Evolutionary conservation across 2,113 vertebrate species (phyloP).

Genomic region (Serinus canaria): DNA sequence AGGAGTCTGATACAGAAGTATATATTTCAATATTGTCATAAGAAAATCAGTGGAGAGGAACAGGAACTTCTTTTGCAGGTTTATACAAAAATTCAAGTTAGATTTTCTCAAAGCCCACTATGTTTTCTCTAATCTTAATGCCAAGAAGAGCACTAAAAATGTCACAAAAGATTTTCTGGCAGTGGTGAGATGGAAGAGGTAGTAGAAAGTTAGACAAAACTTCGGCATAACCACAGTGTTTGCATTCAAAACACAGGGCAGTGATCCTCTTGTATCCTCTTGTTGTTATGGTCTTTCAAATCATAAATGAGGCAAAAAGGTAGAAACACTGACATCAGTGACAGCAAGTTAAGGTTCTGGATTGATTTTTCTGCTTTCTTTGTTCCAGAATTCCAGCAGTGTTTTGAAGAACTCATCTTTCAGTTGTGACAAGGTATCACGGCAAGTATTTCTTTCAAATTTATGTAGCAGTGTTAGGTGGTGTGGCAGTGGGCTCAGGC

Average conservation of each 20-base stretch:
- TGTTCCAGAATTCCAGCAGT: constrained; percentile 51
- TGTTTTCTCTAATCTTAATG: neutral
- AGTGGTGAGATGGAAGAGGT: neutral
- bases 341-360: neutral
- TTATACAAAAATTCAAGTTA: neutral
- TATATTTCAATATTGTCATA: neutral
- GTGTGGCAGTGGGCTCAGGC: neutral
- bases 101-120: neutral
- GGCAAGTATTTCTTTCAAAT: constrained; percentile 48
- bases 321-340: neutral
- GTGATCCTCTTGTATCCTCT: neutral
- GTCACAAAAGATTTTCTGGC: neutral
- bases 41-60: neutral
- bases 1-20: neutral
- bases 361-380: neutral
- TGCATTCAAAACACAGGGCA: neutral
- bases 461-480: neutral
- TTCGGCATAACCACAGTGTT: neutral
- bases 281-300: neutral
- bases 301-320: neutral
- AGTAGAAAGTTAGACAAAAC: neutral
- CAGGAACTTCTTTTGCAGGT: neutral
- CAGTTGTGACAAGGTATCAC: constrained; percentile 47
- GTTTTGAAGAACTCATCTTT: constrained; percentile 2
- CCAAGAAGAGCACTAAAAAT: neutral